These are phyloP conservation scores for Mormyrops boulengeri DNA, from an alignment of 2,797 vertebrate genomes.

Conservation along the genomic window DNA sequence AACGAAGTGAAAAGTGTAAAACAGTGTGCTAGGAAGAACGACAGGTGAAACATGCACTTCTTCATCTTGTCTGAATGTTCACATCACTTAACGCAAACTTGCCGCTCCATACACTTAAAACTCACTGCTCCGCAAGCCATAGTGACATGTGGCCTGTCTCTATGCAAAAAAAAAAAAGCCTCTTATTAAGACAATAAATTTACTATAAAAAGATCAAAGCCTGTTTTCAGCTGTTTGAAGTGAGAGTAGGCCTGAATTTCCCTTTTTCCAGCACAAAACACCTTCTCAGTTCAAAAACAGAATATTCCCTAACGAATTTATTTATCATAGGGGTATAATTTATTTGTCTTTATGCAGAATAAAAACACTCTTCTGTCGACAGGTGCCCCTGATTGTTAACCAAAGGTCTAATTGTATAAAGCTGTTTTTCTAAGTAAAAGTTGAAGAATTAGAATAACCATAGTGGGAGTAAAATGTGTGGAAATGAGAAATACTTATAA, in stretches of 20 bases:
- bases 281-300: neutral
- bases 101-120: neutral
- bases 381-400: neutral
- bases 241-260: neutral
- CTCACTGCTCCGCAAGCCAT: neutral
- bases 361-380: neutral
- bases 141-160: neutral
- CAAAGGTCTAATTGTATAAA: neutral
- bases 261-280: neutral
- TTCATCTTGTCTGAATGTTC: neutral
- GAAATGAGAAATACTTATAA: neutral
- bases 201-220: slow-evolving; percentile 3
- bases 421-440: neutral
- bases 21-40: neutral
- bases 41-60: neutral
- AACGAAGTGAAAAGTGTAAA: neutral
- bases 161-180: neutral
- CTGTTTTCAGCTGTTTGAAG: neutral
- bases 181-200: neutral
- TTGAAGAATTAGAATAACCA: neutral
- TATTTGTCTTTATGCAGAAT: neutral
- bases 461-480: neutral
- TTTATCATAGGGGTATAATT: neutral
- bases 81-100: neutral
- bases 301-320: neutral